Percentiles rank a stretch among this genome's conserved stretches.
These are phyloP conservation scores for Podarcis muralis DNA, from an alignment of 2,113 vertebrate genomes.

Conservation along the genomic window DNA sequence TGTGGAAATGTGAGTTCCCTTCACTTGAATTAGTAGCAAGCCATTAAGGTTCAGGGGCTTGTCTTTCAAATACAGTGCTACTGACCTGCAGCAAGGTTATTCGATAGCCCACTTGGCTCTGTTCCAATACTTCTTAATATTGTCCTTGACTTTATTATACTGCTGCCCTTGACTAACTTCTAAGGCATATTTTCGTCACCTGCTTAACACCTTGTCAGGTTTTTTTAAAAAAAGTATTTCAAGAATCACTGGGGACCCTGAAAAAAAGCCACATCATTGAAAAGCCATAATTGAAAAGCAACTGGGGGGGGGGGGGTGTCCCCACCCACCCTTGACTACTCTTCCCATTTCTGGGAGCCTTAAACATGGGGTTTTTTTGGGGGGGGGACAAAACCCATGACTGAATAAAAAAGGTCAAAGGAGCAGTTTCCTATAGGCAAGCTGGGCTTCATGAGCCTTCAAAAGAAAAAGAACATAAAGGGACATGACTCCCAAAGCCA, in stretches of 20 bases:
- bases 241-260: not conserved
- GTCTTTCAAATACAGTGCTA: not conserved
- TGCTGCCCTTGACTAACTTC: conserved; percentile 20
- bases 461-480: not conserved
- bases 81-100: conserved; percentile 6
- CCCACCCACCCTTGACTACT: not conserved
- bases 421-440: conserved; percentile 49
- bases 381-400: conserved; percentile 33
- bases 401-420: conserved; percentile 59
- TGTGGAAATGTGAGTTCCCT: not conserved
- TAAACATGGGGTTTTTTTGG: not conserved
- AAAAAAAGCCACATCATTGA: not conserved
- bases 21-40: not conserved
- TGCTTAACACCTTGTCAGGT: not conserved
- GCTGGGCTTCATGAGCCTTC: conserved; percentile 33
- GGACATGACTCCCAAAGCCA: too few relatives aligned
- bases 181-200: conserved; percentile 8
- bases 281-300: not conserved
- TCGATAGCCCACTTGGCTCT: not conserved
- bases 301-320: too few relatives aligned
- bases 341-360: not conserved
- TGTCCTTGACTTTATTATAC: conserved; percentile 10
- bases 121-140: not conserved
- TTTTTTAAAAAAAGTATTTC: not conserved
- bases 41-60: not conserved